Conservation (phyloP, 2,797 vertebrate genomes). For the Microcaecilia unicolor region DNA sequence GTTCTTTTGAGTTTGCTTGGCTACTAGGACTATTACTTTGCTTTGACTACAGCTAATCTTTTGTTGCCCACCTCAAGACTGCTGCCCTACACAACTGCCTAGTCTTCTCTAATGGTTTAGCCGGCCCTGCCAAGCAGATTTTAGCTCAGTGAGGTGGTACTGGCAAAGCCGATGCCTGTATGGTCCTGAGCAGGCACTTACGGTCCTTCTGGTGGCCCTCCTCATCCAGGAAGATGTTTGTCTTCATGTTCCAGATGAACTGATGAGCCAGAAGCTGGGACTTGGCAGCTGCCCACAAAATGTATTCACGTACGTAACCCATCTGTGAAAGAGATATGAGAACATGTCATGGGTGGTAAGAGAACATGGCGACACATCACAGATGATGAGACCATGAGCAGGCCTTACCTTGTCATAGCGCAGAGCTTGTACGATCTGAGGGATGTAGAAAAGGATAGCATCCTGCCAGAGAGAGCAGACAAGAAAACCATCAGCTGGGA, state of each 20-base stretch:
- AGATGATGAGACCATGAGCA: too few relatives aligned
- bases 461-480: constrained; percentile 54
- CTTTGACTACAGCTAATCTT: too few relatives aligned
- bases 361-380: too few relatives aligned
- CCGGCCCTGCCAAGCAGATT: too few relatives aligned
- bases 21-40: too few relatives aligned
- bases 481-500: neutral
- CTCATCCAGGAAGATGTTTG: constrained; percentile 90
- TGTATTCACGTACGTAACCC: constrained; percentile 95
- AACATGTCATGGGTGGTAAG: too few relatives aligned
- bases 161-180: too few relatives aligned
- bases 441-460: constrained; percentile 96
- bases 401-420: constrained; percentile 94
- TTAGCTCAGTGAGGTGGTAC: too few relatives aligned
- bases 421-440: constrained; percentile 94
- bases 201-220: constrained; percentile 92
- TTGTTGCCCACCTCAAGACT: too few relatives aligned
- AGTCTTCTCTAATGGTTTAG: too few relatives aligned
- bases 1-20: too few relatives aligned
- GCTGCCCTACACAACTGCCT: too few relatives aligned
- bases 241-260: constrained; percentile 99
- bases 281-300: constrained; percentile 90
- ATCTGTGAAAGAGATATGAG: constrained; percentile 71
- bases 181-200: constrained; percentile 64
- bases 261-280: constrained; percentile 95